Base-by-base conservation (phyloP, 2,797 vertebrate genomes). In the Gymnopithys bicolor region DNA sequence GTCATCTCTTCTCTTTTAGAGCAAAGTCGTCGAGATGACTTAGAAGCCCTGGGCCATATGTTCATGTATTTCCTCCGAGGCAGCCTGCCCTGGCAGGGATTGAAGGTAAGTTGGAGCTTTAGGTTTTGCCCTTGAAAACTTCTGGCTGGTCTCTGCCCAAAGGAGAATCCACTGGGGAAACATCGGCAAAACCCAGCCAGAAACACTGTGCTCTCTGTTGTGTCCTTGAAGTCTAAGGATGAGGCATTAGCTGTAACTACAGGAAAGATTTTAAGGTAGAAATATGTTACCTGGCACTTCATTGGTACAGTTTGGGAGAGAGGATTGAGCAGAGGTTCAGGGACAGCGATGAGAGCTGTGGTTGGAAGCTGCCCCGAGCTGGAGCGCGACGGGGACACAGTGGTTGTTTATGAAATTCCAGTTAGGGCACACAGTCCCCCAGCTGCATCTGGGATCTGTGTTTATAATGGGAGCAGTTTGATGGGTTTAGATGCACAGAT, bases 51-150 rank as follows among this genome's bases (percentile, higher is more conserved):
- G 62, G 99, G 99, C 97, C 99, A 99, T 98, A 99, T 99, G 99
- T 99, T 99, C 97, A 99, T 99, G 99, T 99, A 99, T 98, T 99
- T 99, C 97, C 99, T 99, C 56, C 98, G 99, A 96, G 99, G 99
- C 95, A 99, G 99, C 97, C 98, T 99, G 93, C 99, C 99, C 62
- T 99, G 99, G 99, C 99, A 99, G 97, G 99, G 99, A 95, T 97
- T 99, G 63, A 99, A 99, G 99, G 99, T 99, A 98, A 64, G 96
- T 91, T 45, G 58, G 37, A 90, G 39, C 52, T 82, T 74, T 30
- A 79, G 49, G 14, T 79, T 88, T 58, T 88, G 45, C 84, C 80
- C 80, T 87, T 67, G 81, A 66, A 84, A 83, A 74, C 59, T 75
- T 60, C n/a, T 27, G 17, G 17, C 73, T 53, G 13, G 24, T 79